Percentiles rank a stretch among this genome's conserved stretches.
Conservation (phyloP, 92 coral and sea anemone genomes). For the Blastomussa wellsi region DNA sequence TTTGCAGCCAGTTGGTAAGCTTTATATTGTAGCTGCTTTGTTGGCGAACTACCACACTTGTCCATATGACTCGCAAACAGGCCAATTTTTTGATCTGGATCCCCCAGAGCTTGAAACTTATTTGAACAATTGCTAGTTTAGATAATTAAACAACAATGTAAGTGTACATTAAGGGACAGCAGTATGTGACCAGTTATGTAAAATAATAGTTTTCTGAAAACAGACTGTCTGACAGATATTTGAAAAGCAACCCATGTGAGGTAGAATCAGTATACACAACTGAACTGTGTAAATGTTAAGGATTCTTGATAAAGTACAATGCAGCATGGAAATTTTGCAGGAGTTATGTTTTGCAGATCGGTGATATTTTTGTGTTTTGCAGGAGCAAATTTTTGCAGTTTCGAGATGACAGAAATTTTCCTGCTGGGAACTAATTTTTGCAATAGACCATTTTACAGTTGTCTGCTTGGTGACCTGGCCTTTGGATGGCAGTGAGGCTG, state of each 20-base stretch:
- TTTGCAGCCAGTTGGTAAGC: slow-evolving; percentile 49
- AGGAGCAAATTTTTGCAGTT: too few relatives aligned
- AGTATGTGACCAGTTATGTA: slow-evolving; percentile 16
- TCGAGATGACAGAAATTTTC: too few relatives aligned
- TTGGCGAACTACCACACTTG: slow-evolving; percentile 44
- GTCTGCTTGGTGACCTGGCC: neutral
- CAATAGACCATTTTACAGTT: neutral
- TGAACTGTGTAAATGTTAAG: neutral
- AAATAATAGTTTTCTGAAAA: slow-evolving; percentile 8
- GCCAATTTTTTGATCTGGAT: slow-evolving; percentile 21
- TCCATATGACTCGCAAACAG: slow-evolving; percentile 45
- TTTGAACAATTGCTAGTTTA: slow-evolving; percentile 20
- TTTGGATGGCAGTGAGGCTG: neutral
- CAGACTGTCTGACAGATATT: slow-evolving; percentile 12
- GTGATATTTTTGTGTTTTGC: too few relatives aligned
- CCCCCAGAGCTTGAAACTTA: slow-evolving; percentile 43
- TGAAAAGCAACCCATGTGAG: neutral
- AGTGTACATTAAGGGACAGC: neutral
- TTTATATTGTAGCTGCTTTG: slow-evolving; percentile 34
- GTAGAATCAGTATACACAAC: neutral
- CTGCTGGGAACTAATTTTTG: too few relatives aligned
- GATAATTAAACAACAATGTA: neutral
- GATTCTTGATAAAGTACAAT: neutral
- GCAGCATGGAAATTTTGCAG: too few relatives aligned
- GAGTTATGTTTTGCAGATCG: too few relatives aligned